Conservation (phyloP, 2,797 vertebrate genomes). For the Potorous gilbertii region DNA sequence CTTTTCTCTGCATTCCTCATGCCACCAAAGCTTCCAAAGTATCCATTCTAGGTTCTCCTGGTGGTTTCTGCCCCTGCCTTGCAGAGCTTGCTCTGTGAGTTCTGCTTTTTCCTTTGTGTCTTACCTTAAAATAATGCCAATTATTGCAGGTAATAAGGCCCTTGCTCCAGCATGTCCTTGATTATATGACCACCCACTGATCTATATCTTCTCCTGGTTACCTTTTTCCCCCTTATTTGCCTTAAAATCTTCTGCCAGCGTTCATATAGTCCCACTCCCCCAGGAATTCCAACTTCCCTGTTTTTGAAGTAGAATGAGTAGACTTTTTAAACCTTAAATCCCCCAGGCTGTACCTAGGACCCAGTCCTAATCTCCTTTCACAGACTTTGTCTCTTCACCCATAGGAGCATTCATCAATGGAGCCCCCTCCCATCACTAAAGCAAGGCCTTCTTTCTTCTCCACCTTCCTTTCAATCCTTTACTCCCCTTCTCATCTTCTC, state of each 20-base stretch:
- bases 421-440: not conserved
- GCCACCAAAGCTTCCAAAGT: not conserved
- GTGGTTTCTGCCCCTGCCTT: not conserved
- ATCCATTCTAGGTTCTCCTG: not conserved
- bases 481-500: no score
- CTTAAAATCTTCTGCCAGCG: not conserved
- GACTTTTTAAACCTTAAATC: not conserved
- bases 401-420: not conserved
- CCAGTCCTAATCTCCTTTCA: not conserved
- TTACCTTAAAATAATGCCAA: not conserved
- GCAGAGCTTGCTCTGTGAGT: not conserved
- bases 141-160: not conserved
- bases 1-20: not conserved
- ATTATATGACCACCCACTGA: not conserved
- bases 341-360: not conserved
- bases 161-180: not conserved
- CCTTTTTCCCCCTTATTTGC: not conserved
- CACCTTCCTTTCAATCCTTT: not conserved
- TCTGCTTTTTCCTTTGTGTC: not conserved
- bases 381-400: not conserved
- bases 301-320: not conserved
- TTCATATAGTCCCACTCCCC: not conserved
- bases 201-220: not conserved
- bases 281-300: not conserved
- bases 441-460: not conserved